A percentile compares a stretch with the other conserved stretches of the same genome.
Conservation (phyloP, 2,888 invertebrate genomes). For the Lithosia quadra region DNA sequence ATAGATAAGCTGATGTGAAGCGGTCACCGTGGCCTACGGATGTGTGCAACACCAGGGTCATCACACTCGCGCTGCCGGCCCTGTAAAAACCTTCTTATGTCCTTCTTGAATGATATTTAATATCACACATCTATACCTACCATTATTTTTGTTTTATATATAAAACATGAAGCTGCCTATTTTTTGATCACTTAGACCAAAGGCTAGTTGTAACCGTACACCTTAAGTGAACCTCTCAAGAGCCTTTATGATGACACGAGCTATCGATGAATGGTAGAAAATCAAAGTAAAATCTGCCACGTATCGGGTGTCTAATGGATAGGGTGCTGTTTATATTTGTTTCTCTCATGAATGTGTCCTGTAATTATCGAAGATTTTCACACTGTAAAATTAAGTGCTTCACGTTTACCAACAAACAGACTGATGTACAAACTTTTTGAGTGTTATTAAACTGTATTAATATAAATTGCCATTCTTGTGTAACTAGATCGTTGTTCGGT, state of each 20-base stretch:
- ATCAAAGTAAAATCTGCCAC: conserved; percentile 41
- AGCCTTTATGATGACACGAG: conserved; percentile 45
- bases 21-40: no score
- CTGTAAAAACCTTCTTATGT: no score
- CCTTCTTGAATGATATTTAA: no score
- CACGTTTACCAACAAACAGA: not conserved
- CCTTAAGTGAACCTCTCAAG: conserved; percentile 66
- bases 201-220: conserved; percentile 59
- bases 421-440: not conserved
- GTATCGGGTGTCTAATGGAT: conserved; percentile 72
- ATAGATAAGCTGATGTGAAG: no score
- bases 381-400: not conserved
- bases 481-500: no score
- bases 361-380: not conserved
- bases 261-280: conserved; percentile 52
- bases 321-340: conserved; percentile 46
- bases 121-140: no score
- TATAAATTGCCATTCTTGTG: no score
- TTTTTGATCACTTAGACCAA: conserved; percentile 29
- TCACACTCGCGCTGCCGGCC: no score
- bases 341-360: conserved; percentile 27
- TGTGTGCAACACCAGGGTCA: no score
- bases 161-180: not conserved
- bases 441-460: not conserved
- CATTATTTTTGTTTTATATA: not conserved